Evolutionary conservation across 2,113 vertebrate genomes (phyloP), one percentile per base, ranked within the genome.

Genomic region (Syngnathus floridae): DNA sequence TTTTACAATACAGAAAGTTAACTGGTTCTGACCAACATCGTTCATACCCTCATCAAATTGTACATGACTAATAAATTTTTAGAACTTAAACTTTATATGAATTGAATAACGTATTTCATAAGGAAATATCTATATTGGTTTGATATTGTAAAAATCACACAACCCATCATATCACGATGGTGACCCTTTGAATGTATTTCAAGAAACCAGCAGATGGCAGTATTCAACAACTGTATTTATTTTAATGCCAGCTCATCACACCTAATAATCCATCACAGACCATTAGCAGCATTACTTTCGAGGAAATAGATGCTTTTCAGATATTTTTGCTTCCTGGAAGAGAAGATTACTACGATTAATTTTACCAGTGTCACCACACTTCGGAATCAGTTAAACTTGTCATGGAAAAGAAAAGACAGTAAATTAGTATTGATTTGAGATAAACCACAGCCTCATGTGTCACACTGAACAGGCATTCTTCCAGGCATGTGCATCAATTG

Each of bases 151-250:
- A 17, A 51, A 51, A 9, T 51, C 48, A 51, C 8, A 16, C 4
- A 16, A 48, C 16, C 26, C n/a, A 8, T n/a, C 37, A 40, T 38
- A 41, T 19, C 37, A 38, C 21, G 36, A 5, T 19, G 35, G 21
- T 40, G 37, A 52, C 7, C 19, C 19, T 17, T n/a, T 10, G 17
- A 13, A n/a, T 64, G 41, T 52, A 31, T 21, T 4, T 54, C 13
- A 11, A 4, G 57, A 43, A 21, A 63, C 81, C 86, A 87, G 80
- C 72, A 87, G 89, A 70, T 85, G 89, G 88, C 82, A 87, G 79
- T 88, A 31, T 87, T 85, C 74, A 80, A 85, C 64, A 77, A 69
- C 63, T 71, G 21, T 64, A 58, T 55, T 65, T 63, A 16, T 19
- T 40, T 19, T 59, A 35, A n/a, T 59, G 35, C 35, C 56, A n/a